Evolutionary conservation across 2,888 invertebrate species (phyloP).

Genomic region (Lordiphosa fenestrarum): DNA sequence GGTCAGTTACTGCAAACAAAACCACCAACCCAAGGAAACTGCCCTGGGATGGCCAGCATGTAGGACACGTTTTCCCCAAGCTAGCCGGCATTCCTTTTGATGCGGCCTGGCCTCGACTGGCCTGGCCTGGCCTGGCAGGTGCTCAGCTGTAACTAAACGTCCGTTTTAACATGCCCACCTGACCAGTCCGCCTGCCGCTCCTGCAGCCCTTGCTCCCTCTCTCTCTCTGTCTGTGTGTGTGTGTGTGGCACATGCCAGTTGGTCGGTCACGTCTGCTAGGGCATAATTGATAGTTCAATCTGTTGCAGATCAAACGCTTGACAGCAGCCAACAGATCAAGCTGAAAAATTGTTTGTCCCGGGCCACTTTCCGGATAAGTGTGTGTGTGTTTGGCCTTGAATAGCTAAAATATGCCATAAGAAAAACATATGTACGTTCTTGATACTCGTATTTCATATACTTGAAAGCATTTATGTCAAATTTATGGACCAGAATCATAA

Average conservation of each 20-base stretch:
- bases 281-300: slow-evolving; percentile 75
- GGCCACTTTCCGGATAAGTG: too few relatives aligned
- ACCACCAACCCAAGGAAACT: background rate
- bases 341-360: slow-evolving; percentile 65
- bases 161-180: slow-evolving; percentile 55
- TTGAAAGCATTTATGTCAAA: too few relatives aligned
- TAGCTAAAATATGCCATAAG: background rate
- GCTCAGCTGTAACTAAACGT: slow-evolving; percentile 74
- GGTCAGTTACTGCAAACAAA: slow-evolving; percentile 64
- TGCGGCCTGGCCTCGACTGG: slow-evolving; percentile 25
- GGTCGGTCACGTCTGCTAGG: slow-evolving; percentile 62
- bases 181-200: slow-evolving; percentile 9
- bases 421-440: background rate
- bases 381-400: too few relatives aligned
- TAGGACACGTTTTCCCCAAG: slow-evolving; percentile 53
- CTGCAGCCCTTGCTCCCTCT: background rate
- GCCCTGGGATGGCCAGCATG: slow-evolving; percentile 40
- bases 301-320: slow-evolving; percentile 75
- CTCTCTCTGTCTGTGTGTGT: slow-evolving; percentile 9
- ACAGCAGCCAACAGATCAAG: slow-evolving; percentile 72
- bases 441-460: too few relatives aligned
- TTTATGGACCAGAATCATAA: too few relatives aligned
- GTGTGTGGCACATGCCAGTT: slow-evolving; percentile 39
- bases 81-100: slow-evolving; percentile 39
- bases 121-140: slow-evolving; percentile 58